These are phyloP conservation scores for Stylophora pistillata DNA, from an alignment of 64 coral and sea anemone genomes.

Conservation along the genomic window DNA sequence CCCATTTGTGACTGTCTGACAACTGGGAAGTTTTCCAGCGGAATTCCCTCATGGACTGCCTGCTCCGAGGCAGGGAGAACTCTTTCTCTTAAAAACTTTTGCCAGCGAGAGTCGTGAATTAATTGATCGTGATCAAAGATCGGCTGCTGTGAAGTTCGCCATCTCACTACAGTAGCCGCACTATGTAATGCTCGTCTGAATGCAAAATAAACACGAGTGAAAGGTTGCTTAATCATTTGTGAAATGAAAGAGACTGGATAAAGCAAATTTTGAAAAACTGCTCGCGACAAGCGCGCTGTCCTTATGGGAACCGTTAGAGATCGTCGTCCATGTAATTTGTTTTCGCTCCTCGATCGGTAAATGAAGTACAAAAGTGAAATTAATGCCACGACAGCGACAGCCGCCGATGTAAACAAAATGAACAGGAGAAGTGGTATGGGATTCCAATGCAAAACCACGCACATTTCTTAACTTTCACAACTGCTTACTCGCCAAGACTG, in stretches of 20 bases:
- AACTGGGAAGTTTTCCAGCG: conserved; percentile 68
- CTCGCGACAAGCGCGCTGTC: neutral
- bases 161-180: conserved; percentile 66
- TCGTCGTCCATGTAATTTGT: conserved; percentile 21
- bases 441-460: conserved; percentile 72
- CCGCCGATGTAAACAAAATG: conserved; percentile 62
- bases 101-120: conserved; percentile 70
- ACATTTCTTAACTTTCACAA: conserved; percentile 8
- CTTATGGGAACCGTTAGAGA: conserved; percentile 24
- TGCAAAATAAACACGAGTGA: conserved; percentile 50
- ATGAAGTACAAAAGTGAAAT: conserved; percentile 41
- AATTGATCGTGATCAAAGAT: conserved; percentile 70
- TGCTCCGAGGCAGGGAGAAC: conserved; percentile 84
- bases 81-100: conserved; percentile 88
- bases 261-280: neutral
- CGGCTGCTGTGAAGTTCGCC: conserved; percentile 61
- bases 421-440: conserved; percentile 52
- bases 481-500: neutral
- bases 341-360: conserved; percentile 36
- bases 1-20: conserved; percentile 86
- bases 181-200: conserved; percentile 59
- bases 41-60: conserved; percentile 68
- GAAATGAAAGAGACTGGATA: conserved; percentile 54
- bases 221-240: conserved; percentile 59
- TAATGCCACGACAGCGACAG: conserved; percentile 11